Evolutionary conservation across 2,888 invertebrate genomes (phyloP).

Genomic region (Acronicta psi): DNA sequence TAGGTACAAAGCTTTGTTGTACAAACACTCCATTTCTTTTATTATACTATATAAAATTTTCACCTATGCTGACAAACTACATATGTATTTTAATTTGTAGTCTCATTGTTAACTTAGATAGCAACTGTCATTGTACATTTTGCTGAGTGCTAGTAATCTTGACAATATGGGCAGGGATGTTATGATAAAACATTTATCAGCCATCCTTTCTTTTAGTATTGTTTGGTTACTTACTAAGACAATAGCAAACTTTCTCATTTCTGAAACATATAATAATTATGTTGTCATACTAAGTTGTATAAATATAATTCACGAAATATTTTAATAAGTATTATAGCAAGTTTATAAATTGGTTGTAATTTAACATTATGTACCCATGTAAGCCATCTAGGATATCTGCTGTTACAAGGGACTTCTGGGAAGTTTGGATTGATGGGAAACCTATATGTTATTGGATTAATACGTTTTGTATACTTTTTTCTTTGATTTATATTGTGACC

Average conservation of each 20-base stretch:
- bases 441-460: conserved; percentile 27
- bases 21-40: conserved; percentile 9
- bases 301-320: conserved; percentile 1
- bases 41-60: not conserved
- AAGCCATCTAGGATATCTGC: conserved; percentile 20
- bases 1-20: conserved; percentile 1
- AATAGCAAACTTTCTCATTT: conserved; percentile 12
- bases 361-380: conserved; percentile 13
- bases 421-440: conserved; percentile 11
- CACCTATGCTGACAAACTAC: conserved; percentile 16
- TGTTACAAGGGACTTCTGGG: conserved; percentile 18
- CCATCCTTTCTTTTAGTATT: conserved; percentile 17
- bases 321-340: conserved; percentile 22
- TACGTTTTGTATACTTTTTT: conserved; percentile 44
- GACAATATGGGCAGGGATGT: conserved; percentile 23
- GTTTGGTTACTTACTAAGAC: conserved; percentile 10
- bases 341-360: conserved; percentile 26
- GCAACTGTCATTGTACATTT: conserved; percentile 17
- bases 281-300: conserved; percentile 16
- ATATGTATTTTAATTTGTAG: conserved; percentile 1
- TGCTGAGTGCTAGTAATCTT: conserved; percentile 17
- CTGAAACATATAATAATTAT: not conserved
- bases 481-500: conserved; percentile 40
- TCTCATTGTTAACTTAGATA: conserved; percentile 23
- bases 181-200: conserved; percentile 3